These are phyloP conservation scores for Nysson spinosus DNA, from an alignment of 2,888 invertebrate genomes.

Conservation along the genomic window DNA sequence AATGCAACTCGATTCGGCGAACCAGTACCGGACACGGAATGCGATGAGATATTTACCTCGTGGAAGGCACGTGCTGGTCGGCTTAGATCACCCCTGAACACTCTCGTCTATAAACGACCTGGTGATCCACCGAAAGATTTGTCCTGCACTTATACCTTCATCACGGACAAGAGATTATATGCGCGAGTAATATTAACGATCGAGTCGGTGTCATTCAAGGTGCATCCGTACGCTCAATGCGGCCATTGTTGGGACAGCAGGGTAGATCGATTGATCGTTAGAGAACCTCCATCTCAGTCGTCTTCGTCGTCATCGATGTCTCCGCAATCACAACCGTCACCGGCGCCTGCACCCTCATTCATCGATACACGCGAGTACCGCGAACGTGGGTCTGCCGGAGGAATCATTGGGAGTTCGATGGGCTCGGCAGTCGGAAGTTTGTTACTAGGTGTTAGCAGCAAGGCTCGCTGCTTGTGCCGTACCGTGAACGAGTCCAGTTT, in stretches of 20 bases:
- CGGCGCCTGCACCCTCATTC: too few species aligned
- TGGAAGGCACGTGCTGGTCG: constrained; percentile 89
- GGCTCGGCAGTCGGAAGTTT: too few species aligned
- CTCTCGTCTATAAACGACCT: constrained; percentile 89
- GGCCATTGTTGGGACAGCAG: constrained; percentile 90
- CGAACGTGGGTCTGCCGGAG: too few species aligned
- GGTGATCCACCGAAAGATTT: constrained; percentile 86
- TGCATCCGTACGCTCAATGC: constrained; percentile 82
- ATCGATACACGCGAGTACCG: too few species aligned
- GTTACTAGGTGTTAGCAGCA: constrained; percentile 68
- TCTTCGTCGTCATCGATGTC: constrained; percentile 4
- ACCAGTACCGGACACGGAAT: constrained; percentile 87
- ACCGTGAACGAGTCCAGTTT: constrained; percentile 57
- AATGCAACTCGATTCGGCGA: constrained; percentile 93
- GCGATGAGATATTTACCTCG: constrained; percentile 92
- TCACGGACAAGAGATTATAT: constrained; percentile 89
- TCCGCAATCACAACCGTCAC: too few species aligned
- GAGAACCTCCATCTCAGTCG: constrained; percentile 39
- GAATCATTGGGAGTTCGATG: too few species aligned
- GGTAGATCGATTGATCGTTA: constrained; percentile 88
- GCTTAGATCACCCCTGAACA: constrained; percentile 90
- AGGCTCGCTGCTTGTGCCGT: constrained; percentile 86
- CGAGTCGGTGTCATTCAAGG: constrained; percentile 88
- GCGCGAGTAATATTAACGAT: constrained; percentile 89
- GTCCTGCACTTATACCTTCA: constrained; percentile 89